A percentile compares a stretch with the other conserved stretches of the same genome.
Conservation (phyloP, 2,888 invertebrate species). For the Netelia virgata region DNA sequence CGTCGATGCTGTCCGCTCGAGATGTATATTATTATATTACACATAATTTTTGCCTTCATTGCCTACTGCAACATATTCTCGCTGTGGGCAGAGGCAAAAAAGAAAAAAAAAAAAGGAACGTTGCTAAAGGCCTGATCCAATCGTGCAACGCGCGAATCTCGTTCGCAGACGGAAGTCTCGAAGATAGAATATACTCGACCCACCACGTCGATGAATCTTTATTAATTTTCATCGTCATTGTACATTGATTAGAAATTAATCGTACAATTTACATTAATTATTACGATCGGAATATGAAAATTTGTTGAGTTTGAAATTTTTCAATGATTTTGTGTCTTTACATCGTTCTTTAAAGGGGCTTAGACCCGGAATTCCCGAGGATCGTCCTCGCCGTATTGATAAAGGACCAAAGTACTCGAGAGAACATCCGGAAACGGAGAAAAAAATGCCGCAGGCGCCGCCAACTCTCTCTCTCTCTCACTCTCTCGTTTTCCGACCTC, state of each 20-base stretch:
- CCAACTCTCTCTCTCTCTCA: not conserved
- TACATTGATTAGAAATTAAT: not conserved
- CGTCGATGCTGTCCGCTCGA: slow-evolving; percentile 57
- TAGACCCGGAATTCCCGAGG: slow-evolving; percentile 22
- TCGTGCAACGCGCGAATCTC: slow-evolving; percentile 53
- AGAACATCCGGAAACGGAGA: not conserved
- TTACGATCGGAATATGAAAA: no score
- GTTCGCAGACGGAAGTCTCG: slow-evolving; percentile 49
- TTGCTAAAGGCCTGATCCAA: slow-evolving; percentile 1
- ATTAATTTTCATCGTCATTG: not conserved
- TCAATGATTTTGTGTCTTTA: slow-evolving; percentile 8
- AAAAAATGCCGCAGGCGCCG: slow-evolving; percentile 37
- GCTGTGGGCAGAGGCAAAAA: not conserved
- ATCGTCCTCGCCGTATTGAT: slow-evolving; percentile 21
- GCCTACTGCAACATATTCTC: slow-evolving; percentile 8
- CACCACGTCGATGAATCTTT: slow-evolving; percentile 33
- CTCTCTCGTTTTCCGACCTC: not conserved
- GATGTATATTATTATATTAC: slow-evolving; percentile 62
- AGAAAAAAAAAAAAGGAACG: slow-evolving; percentile 4
- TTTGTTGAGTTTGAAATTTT: not conserved
- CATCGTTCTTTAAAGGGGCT: not conserved
- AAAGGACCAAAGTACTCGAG: slow-evolving; percentile 37
- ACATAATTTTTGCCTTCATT: slow-evolving; percentile 41
- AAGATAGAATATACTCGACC: slow-evolving; percentile 16
- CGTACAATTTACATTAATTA: slow-evolving; percentile 9